Base-by-base conservation (phyloP, 2,797 vertebrate genomes). In the Ceryle rudis region DNA sequence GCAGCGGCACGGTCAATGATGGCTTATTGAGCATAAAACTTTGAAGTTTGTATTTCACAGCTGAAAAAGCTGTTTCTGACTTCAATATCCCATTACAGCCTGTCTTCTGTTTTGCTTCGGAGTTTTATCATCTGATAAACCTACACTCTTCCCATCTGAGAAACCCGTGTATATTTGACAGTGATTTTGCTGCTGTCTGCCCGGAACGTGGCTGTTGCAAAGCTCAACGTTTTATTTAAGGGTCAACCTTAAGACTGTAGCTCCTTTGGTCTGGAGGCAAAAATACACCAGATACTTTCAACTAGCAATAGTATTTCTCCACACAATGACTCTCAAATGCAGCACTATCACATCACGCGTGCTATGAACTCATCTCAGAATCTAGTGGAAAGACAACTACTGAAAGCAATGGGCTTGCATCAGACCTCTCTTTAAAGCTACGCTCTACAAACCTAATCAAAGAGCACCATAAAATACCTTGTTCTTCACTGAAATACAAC, bases 1-100 rank as follows among this genome's bases (percentile, higher is more conserved):
- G 83, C 93, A 96, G 89, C 35, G 58, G 89, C 95, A 96, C 78
- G 74, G 91, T 93, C 92, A 97, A 91, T 93, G 78, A 92, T 94
- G 93, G 90, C 93, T 97, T 96, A 96, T 83, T 85, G 55, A 83
- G 78, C 19, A 33, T 61, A 49, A 62, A 62, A 62, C 39, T 51
- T 66, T 15, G 23, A 86, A 81, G 49, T 4, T 1, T 26, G 11
- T 31, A 54, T 60, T 72, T 78, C 51, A 80, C 42, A 87, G 66
- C 3, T 64, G 65, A 51, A 44, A 78, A 66, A 62, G 14, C 9
- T 54, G 51, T 74, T 62, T 79, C 55, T 78, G 31, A 61, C 37
- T 71, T 81, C 79, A 75, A 8, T 47, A 74, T 25, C 47, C 25
- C 58, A 11, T 16, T 44, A 39, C 42, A 61, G 15, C 28, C 44